Percentiles rank a stretch among this genome's conserved stretches.
These are phyloP conservation scores for Adineta ricciae DNA, from an alignment of 2,888 invertebrate species.

Conservation along the genomic window DNA sequence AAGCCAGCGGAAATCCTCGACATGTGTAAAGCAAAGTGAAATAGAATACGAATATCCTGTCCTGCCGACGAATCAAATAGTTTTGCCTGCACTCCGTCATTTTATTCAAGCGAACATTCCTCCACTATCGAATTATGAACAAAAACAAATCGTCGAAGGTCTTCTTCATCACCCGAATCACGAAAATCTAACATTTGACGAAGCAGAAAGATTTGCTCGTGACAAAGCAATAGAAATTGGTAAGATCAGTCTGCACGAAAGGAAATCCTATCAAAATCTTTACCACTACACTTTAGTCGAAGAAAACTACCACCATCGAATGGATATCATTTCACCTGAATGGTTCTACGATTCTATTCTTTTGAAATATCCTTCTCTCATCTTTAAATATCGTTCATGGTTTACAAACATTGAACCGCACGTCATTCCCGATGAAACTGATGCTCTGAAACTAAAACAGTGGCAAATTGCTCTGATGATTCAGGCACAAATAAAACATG, in stretches of 20 bases:
- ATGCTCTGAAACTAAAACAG: not conserved
- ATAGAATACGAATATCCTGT: not conserved
- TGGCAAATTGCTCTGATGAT: not conserved
- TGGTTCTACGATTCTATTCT: slow-evolving; percentile 9
- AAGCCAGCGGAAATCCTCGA: not conserved
- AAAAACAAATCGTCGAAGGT: slow-evolving; percentile 2
- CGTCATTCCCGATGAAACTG: not conserved
- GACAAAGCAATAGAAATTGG: not conserved
- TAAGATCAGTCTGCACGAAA: not conserved
- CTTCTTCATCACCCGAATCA: not conserved
- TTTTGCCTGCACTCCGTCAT: not conserved
- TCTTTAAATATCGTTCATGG: slow-evolving; percentile 5
- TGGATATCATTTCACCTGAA: not conserved
- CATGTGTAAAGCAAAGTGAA: no score
- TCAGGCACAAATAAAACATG: not conserved
- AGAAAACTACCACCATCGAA: not conserved
- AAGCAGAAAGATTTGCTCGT: not conserved
- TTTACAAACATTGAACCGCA: not conserved
- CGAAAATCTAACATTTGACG: not conserved
- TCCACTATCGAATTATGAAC: not conserved
- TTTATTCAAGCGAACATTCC: not conserved
- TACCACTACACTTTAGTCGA: not conserved
- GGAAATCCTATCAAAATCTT: no score
- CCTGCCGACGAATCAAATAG: not conserved
- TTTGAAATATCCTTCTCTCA: not conserved